These are phyloP conservation scores for Alethe diademata DNA, from an alignment of 2,113 vertebrate genomes.

Conservation along the genomic window DNA sequence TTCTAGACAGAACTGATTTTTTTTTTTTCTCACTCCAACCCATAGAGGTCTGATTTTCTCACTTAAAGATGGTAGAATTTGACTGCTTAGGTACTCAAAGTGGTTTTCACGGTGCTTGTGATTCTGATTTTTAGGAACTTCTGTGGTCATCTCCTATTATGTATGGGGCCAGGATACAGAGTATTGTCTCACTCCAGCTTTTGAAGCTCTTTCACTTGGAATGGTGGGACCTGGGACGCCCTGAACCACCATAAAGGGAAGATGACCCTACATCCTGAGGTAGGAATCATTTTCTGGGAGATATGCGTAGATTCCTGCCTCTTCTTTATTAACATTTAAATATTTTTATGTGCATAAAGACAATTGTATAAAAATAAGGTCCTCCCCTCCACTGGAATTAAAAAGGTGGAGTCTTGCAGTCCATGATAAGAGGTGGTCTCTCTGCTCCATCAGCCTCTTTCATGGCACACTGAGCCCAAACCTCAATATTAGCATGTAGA, in stretches of 20 bases:
- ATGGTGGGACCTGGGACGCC: background rate
- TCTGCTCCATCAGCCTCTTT: background rate
- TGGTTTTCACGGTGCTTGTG: background rate
- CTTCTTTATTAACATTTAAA: background rate
- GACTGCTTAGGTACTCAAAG: background rate
- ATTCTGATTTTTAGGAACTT: background rate
- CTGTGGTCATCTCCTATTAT: background rate
- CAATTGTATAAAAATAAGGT: background rate
- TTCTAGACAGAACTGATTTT: background rate
- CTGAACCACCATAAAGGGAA: background rate
- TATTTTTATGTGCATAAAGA: background rate
- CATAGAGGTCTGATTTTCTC: background rate
- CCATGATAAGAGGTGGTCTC: background rate
- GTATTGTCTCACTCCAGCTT: background rate
- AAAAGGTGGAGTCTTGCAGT: background rate
- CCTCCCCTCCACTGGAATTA: background rate
- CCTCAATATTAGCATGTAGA: background rate
- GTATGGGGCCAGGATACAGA: background rate
- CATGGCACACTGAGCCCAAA: background rate
- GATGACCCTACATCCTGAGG: accelerated
- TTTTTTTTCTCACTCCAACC: background rate
- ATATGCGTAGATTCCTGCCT: background rate
- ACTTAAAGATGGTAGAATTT: background rate
- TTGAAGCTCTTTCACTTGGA: background rate
- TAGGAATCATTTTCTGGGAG: background rate